Evolutionary conservation across 1,140 invertebrate genomes (phyloP), one percentile per base, ranked within the genome.

Genomic region (Probaryconus sp.): DNA sequence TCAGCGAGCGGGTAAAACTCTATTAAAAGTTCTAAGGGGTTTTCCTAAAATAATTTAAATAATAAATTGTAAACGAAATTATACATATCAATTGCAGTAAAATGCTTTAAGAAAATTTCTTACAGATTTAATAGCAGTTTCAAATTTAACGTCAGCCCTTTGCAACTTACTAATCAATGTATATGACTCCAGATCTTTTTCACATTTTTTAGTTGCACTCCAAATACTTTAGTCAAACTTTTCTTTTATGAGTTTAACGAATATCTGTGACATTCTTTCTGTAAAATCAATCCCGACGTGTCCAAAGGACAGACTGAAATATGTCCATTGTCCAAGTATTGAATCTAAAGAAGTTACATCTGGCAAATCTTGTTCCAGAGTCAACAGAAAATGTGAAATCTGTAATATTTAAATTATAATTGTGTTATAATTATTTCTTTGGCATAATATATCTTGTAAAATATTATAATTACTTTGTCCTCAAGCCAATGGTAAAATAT

Each of bases 241-340:
- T 10, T 89, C 83, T 1, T 88, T 81, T 37, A 94, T 91, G 20
- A 91, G 90, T 60, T 91, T 89, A 3, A 92, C 87, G 85, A 98
- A 98, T 21, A 97, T 91, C n/a, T 95, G 94, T 0, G 94, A 93
- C 74, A 98, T 89, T 2, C 96, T 87, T 14, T 91, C 91, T 58
- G 96, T 91, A 83, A 98, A 97, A 87, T 99, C 97, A 5, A 94
- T 94, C 1, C 97, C 97, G 3, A 98, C 95, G 81, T 96, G 90
- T 76, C 96, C 95, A 80, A 98, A 97, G 0, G 96, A 98, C 16
- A 97, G 86, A 7, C 96, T 96, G 85, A 98, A 96, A 85, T 98
- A 98, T 93, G 98, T 98, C 82, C 95, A 96, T 81, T 98, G 97
- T 1, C 94, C 95, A 11, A 98, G 85, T 35, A 98, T 89, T 0